Conservation (phyloP, 2,113 vertebrate genomes). For the Ailurus styani region DNA sequence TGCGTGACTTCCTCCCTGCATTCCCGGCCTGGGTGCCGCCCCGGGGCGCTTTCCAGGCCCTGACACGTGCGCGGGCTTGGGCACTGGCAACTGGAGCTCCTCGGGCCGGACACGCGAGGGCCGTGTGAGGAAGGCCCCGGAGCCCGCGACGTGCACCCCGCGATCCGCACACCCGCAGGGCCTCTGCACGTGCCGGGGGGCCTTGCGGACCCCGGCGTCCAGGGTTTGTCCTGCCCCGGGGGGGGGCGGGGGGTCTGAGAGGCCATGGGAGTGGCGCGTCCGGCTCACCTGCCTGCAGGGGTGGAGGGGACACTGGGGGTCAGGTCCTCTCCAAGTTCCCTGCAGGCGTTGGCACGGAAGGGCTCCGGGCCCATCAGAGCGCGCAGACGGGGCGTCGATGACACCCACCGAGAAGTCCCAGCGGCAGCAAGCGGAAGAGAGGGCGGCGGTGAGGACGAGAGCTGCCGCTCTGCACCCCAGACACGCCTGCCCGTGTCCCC, state of each 20-base stretch:
- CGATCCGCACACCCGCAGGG: neutral
- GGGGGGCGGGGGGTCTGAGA: neutral
- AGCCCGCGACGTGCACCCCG: neutral
- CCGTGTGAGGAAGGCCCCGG: neutral
- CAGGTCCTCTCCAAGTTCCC: neutral
- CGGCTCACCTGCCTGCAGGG: neutral
- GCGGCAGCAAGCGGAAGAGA: neutral
- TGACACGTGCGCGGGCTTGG: neutral
- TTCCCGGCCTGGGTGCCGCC: rapidly evolving
- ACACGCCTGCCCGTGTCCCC: too few relatives aligned
- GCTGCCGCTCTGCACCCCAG: too few relatives aligned
- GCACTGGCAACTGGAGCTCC: too few relatives aligned
- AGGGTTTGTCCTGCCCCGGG: neutral
- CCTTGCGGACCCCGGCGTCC: neutral
- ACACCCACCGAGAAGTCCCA: neutral
- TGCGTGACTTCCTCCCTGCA: neutral
- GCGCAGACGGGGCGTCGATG: too few relatives aligned
- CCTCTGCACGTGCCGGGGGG: neutral
- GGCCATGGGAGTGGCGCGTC: too few relatives aligned
- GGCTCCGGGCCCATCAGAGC: neutral
- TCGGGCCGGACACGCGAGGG: neutral
- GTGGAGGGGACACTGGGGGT: neutral
- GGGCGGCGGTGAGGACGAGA: too few relatives aligned
- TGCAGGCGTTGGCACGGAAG: neutral
- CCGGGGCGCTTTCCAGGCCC: too few relatives aligned